phyloP scores from a whole-genome alignment of 2,113 vertebrate genomes.

The Leuciscus idus region DNA sequence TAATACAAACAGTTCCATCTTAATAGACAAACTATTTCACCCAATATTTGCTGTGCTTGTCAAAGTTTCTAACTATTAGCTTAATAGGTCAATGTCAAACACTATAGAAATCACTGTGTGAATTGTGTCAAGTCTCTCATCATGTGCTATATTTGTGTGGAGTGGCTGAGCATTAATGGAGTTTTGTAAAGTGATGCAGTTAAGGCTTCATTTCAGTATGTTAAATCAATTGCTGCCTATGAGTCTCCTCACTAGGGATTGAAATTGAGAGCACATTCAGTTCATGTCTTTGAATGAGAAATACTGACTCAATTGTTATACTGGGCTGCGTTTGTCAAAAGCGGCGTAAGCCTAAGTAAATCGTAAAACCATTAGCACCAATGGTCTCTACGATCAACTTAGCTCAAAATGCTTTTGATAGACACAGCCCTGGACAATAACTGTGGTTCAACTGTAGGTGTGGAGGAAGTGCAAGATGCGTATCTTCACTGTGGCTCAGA shows the following conservation, averaged over 20 bases:
- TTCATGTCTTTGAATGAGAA: not conserved
- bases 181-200: not conserved
- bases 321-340: too few relatives aligned
- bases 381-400: too few relatives aligned
- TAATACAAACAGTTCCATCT: too few relatives aligned
- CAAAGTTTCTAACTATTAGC: too few relatives aligned
- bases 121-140: not conserved
- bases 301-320: not conserved
- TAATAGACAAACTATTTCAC: too few relatives aligned
- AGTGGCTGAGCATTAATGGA: not conserved
- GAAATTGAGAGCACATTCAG: not conserved
- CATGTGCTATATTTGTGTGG: not conserved
- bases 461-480: constrained; percentile 99
- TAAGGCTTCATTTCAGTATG: not conserved
- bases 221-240: not conserved
- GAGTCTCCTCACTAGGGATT: not conserved
- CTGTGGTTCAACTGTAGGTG: constrained; percentile 75
- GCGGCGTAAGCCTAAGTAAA: too few relatives aligned
- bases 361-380: too few relatives aligned
- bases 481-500: constrained; percentile 97
- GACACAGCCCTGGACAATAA: not conserved
- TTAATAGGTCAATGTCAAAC: too few relatives aligned
- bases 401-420: too few relatives aligned
- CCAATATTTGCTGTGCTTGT: too few relatives aligned
- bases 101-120: too few relatives aligned